A percentile compares a stretch with the other conserved stretches of the same genome.
These are phyloP conservation scores for Polylopha cassiicola DNA, from an alignment of 2,888 invertebrate genomes.

Conservation along the genomic window DNA sequence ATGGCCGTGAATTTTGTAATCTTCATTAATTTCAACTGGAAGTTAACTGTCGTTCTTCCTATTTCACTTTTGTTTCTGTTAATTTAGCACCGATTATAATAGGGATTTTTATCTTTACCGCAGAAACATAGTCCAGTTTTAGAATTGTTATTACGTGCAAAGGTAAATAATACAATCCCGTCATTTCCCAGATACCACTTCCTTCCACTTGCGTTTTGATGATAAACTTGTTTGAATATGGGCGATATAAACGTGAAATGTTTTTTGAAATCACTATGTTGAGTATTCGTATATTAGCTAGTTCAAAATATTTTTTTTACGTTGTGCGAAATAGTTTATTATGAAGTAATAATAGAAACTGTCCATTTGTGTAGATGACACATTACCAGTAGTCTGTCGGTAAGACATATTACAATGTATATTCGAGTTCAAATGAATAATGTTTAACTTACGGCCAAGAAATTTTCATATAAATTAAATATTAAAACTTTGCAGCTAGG, in stretches of 20 bases:
- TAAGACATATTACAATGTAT: constrained; percentile 12
- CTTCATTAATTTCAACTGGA: constrained; percentile 72
- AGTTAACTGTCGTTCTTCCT: constrained; percentile 57
- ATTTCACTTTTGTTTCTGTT: constrained; percentile 50
- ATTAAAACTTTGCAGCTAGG: constrained; percentile 50
- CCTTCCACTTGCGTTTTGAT: too few species aligned
- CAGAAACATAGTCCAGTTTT: too few species aligned
- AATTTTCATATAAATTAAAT: constrained; percentile 66
- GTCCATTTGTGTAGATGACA: too few species aligned
- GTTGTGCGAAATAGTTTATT: too few species aligned
- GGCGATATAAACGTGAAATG: too few species aligned
- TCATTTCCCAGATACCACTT: too few species aligned
- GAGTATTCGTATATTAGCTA: too few species aligned
- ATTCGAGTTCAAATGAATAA: constrained; percentile 26
- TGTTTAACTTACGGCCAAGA: constrained; percentile 36
- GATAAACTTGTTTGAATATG: not conserved
- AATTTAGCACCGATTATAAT: constrained; percentile 32
- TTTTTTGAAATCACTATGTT: too few species aligned
- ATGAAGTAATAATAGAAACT: too few species aligned
- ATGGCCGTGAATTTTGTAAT: constrained; percentile 76
- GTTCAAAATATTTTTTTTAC: too few species aligned
- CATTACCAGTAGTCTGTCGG: constrained; percentile 1
- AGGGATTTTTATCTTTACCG: not conserved
- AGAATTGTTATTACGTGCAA: too few species aligned
- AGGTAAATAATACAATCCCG: too few species aligned